Percentiles rank a stretch among this genome's conserved stretches.
phyloP scores from a whole-genome alignment of 2,797 vertebrate genomes.

The Cheirogaleus major region DNA sequence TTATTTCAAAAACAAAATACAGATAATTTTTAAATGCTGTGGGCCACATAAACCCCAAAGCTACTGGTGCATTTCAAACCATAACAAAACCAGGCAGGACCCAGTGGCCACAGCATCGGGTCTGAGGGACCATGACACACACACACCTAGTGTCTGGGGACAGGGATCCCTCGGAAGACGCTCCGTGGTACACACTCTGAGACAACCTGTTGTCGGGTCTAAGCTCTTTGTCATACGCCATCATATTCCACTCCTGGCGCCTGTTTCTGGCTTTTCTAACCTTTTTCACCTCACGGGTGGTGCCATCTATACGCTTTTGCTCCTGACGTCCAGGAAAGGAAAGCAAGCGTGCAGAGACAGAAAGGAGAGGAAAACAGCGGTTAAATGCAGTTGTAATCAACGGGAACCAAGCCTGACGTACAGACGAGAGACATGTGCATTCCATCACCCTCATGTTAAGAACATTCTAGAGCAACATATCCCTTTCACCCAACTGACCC shows the following conservation, averaged over 20 bases:
- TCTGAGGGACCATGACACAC: conserved; percentile 57
- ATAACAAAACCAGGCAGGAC: neutral
- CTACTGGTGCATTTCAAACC: neutral
- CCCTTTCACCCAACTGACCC: neutral
- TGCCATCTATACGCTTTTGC: conserved; percentile 97
- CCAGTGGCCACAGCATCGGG: conserved; percentile 25
- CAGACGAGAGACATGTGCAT: conserved; percentile 48
- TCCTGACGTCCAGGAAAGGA: conserved; percentile 90
- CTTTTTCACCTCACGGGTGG: conserved; percentile 98
- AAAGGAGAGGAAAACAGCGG: conserved; percentile 83
- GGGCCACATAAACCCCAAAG: neutral
- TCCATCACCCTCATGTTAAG: neutral
- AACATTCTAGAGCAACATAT: neutral
- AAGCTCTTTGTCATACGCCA: conserved; percentile 99
- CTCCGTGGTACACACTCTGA: conserved; percentile 94
- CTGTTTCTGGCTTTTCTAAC: conserved; percentile 99
- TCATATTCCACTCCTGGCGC: conserved; percentile 99
- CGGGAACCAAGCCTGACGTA: conserved; percentile 69
- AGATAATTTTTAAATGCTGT: neutral
- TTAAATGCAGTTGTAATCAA: conserved; percentile 82
- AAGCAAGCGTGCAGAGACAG: conserved; percentile 85
- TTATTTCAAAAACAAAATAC: neutral
- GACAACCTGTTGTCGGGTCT: conserved; percentile 96
- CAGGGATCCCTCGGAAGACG: conserved; percentile 96
- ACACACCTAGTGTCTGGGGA: conserved; percentile 97